Conservation (phyloP, 2,113 vertebrate species). For the Megalops atlanticus region DNA sequence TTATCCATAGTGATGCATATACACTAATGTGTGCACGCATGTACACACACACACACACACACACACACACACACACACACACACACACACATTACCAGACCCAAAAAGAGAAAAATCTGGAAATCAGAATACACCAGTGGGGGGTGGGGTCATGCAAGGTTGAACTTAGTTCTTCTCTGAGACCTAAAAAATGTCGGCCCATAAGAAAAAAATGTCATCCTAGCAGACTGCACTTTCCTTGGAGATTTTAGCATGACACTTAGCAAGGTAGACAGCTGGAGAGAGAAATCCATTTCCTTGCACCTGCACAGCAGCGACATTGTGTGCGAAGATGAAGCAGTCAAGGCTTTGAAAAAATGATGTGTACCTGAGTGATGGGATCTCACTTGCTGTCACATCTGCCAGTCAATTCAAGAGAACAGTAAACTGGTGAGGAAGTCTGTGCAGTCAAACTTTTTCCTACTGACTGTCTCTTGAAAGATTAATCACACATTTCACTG, state of each 20-base stretch:
- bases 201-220: background rate
- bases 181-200: background rate
- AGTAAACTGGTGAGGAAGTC: background rate
- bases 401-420: background rate
- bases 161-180: background rate
- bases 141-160: background rate
- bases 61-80: background rate
- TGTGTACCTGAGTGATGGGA: background rate
- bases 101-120: background rate
- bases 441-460: too few species aligned
- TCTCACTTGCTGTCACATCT: background rate
- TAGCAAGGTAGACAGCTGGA: background rate
- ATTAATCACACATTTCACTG: too few species aligned
- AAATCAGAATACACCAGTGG: background rate
- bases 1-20: background rate
- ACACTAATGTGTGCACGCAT: background rate
- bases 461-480: too few species aligned
- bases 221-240: background rate
- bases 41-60: background rate
- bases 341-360: background rate
- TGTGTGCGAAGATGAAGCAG: background rate
- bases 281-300: background rate
- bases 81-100: background rate
- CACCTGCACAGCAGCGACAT: background rate
- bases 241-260: background rate